phyloP scores from a whole-genome alignment of 1,140 invertebrate genomes.

The Aphis gossypii region DNA sequence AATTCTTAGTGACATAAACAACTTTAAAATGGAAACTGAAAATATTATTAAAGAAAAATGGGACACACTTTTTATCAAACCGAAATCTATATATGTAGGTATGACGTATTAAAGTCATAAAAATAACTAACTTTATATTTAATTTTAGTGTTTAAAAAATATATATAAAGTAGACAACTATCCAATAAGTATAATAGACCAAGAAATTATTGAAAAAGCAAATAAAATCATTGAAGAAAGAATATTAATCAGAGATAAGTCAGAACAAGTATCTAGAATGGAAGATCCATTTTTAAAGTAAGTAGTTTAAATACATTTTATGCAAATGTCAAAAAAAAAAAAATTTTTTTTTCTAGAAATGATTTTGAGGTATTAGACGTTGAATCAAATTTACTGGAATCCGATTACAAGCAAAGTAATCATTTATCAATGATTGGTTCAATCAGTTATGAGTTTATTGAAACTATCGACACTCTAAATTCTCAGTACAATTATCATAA shows the following conservation, averaged over 20 bases:
- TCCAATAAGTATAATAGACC: conserved; percentile 8
- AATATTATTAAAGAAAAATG: conserved; percentile 58
- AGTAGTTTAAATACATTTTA: neutral
- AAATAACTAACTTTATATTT: neutral
- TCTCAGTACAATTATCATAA: conserved; percentile 52
- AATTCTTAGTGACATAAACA: conserved; percentile 4
- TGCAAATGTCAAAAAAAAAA: neutral
- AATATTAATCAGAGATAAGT: neutral
- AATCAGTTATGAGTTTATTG: conserved; percentile 33
- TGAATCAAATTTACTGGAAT: neutral
- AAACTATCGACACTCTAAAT: conserved; percentile 14
- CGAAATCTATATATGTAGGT: conserved; percentile 57
- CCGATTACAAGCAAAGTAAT: neutral
- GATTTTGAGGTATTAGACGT: neutral
- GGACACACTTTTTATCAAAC: conserved; percentile 58
- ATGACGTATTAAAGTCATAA: neutral
- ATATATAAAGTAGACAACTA: conserved; percentile 38
- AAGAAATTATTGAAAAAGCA: conserved; percentile 20
- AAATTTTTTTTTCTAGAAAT: neutral
- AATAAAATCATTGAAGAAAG: conserved; percentile 41
- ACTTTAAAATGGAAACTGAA: conserved; percentile 45
- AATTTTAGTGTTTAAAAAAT: conserved; percentile 48
- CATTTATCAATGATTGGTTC: conserved; percentile 3
- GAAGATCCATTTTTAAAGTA: neutral
- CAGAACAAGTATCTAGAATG: neutral